phyloP scores from a whole-genome alignment of 1,140 invertebrate species.

The Acarapis woodi region DNA sequence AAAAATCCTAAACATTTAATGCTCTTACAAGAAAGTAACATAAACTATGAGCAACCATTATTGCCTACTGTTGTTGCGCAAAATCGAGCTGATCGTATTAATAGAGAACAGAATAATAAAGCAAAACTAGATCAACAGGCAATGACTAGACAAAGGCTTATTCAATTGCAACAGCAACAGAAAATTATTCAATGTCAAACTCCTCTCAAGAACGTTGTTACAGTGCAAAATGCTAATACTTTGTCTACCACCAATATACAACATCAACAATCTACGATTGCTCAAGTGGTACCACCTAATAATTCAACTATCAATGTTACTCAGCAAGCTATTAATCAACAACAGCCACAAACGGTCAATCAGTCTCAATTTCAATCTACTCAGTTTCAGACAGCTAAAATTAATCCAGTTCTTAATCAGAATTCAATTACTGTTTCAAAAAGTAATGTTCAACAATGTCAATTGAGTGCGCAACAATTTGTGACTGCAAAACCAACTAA shows the following conservation, averaged over 20 bases:
- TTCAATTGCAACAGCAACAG: slow-evolving; percentile 10
- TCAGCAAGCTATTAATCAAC: too few species aligned
- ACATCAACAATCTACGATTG: neutral
- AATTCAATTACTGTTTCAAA: neutral
- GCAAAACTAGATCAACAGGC: slow-evolving; percentile 16
- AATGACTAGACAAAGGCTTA: slow-evolving; percentile 12
- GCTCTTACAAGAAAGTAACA: slow-evolving; percentile 44
- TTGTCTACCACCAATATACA: neutral
- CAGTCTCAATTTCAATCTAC: slow-evolving; percentile 6
- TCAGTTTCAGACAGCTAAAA: neutral
- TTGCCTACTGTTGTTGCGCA: slow-evolving; percentile 52
- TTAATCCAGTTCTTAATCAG: neutral
- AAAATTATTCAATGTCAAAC: neutral
- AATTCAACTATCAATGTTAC: too few species aligned
- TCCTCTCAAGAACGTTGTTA: neutral
- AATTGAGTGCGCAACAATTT: neutral
- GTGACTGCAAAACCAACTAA: slow-evolving; percentile 8
- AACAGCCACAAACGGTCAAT: neutral
- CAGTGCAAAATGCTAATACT: neutral
- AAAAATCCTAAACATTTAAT: slow-evolving; percentile 38
- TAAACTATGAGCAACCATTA: slow-evolving; percentile 54
- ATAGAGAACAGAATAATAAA: slow-evolving; percentile 37
- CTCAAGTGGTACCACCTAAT: neutral
- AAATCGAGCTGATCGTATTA: slow-evolving; percentile 47
- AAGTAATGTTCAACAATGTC: slow-evolving; percentile 3